phyloP scores from a whole-genome alignment of 2,888 invertebrate species.

The Arctia plantaginis region DNA sequence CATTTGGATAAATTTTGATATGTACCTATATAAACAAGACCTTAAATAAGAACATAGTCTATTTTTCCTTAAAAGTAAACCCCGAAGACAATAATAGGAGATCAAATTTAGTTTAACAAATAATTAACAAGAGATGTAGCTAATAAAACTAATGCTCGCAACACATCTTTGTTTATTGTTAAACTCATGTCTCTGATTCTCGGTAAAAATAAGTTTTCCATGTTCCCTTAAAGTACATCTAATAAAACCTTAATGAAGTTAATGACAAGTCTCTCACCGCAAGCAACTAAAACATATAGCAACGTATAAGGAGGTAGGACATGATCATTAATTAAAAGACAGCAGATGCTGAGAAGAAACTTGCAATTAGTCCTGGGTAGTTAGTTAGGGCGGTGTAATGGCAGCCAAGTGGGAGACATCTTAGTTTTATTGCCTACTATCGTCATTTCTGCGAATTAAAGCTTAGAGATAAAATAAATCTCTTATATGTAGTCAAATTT shows the following conservation, averaged over 20 bases:
- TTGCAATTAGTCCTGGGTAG: conserved; percentile 70
- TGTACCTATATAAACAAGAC: too few relatives aligned
- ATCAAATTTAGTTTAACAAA: too few relatives aligned
- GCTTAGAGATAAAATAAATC: conserved; percentile 29
- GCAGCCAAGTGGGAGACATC: conserved; percentile 56
- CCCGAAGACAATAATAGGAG: neutral
- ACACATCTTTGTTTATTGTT: too few relatives aligned
- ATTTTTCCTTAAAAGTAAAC: too few relatives aligned
- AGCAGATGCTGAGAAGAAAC: conserved; percentile 76
- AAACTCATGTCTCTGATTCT: neutral
- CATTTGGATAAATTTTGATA: too few relatives aligned
- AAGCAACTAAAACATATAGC: conserved; percentile 42
- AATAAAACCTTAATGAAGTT: conserved; percentile 40
- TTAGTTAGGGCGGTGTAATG: conserved; percentile 56
- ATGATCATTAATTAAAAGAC: conserved; percentile 77
- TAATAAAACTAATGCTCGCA: too few relatives aligned
- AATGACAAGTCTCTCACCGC: conserved; percentile 49
- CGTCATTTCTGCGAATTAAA: conserved; percentile 34
- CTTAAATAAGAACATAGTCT: too few relatives aligned
- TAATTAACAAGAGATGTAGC: too few relatives aligned
- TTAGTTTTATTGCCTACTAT: conserved; percentile 61
- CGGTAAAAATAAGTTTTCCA: neutral
- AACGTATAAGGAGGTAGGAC: conserved; percentile 55
- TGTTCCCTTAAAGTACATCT: neutral
- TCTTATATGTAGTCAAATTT: neutral